Evolutionary conservation across 1,140 invertebrate genomes (phyloP).

Genomic region (Dendrolimus kikuchii): DNA sequence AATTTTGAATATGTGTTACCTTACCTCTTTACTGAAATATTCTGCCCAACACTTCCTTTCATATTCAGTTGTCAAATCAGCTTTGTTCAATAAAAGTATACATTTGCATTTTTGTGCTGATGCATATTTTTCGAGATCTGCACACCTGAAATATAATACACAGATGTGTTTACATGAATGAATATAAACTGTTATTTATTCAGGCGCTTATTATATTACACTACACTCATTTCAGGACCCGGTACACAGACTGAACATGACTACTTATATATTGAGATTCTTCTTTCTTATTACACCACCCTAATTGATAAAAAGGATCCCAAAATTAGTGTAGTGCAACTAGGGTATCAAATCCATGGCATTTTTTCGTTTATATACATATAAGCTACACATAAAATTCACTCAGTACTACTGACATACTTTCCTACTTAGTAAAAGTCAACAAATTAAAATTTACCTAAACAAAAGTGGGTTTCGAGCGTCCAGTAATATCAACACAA

Average conservation of each 20-base stretch:
- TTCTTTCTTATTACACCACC: too few relatives aligned
- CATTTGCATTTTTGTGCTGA: constrained; percentile 81
- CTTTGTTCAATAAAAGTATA: constrained; percentile 95
- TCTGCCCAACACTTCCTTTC: constrained; percentile 91
- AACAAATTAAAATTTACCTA: constrained; percentile 52
- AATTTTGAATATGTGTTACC: constrained; percentile 16
- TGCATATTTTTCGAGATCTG: constrained; percentile 96
- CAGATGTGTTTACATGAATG: neutral
- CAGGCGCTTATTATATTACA: too few relatives aligned
- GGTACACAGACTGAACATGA: too few relatives aligned
- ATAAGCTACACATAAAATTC: too few relatives aligned
- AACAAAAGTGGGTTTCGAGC: constrained; percentile 97
- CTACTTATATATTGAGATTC: too few relatives aligned
- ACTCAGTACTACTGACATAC: too few relatives aligned
- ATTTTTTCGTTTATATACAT: too few relatives aligned
- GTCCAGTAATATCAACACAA: constrained; percentile 97
- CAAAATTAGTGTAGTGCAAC: too few relatives aligned
- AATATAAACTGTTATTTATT: neutral
- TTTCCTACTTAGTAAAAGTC: neutral
- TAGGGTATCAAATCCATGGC: too few relatives aligned
- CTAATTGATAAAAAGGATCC: too few relatives aligned
- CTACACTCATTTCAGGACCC: too few relatives aligned
- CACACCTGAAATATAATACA: constrained; percentile 72
- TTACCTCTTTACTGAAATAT: constrained; percentile 82
- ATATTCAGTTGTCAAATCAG: constrained; percentile 90